A percentile compares a stretch with the other conserved stretches of the same genome.
Evolutionary conservation across 2,797 vertebrate genomes (phyloP).

Genomic region (Urocyon cinereoargenteus): DNA sequence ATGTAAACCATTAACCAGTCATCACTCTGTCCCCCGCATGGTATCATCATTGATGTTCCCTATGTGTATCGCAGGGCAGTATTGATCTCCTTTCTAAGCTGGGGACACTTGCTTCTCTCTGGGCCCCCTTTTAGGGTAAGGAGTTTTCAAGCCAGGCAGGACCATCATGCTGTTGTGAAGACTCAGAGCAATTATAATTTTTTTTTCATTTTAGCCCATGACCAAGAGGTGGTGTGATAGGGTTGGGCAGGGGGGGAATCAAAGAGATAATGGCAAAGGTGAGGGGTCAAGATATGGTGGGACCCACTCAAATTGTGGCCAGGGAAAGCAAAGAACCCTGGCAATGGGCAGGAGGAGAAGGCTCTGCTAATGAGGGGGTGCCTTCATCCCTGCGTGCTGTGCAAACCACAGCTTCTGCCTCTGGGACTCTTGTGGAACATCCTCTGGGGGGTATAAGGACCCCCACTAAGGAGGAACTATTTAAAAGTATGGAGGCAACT

Average conservation of each 20-base stretch:
- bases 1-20: not conserved
- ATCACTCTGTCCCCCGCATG: rapidly evolving
- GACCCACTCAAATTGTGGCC: not conserved
- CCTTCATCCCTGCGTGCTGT: rapidly evolving
- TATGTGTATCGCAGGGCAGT: rapidly evolving
- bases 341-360: not conserved
- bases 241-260: constrained; percentile 30
- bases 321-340: rapidly evolving
- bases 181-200: not conserved
- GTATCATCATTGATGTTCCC: rapidly evolving
- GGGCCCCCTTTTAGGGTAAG: not conserved
- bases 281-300: not conserved
- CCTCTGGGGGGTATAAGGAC: not conserved
- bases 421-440: rapidly evolving
- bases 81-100: not conserved
- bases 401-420: no score
- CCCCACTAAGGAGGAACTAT: not conserved
- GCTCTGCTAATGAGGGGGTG: not conserved
- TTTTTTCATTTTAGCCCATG: constrained; percentile 48
- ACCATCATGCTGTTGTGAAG: not conserved
- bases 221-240: constrained; percentile 54
- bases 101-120: not conserved
- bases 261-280: not conserved
- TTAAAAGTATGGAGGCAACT: not conserved
- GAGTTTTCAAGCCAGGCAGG: not conserved